Conservation (phyloP, 2,888 invertebrate species). For the Hydraecia micacea region DNA sequence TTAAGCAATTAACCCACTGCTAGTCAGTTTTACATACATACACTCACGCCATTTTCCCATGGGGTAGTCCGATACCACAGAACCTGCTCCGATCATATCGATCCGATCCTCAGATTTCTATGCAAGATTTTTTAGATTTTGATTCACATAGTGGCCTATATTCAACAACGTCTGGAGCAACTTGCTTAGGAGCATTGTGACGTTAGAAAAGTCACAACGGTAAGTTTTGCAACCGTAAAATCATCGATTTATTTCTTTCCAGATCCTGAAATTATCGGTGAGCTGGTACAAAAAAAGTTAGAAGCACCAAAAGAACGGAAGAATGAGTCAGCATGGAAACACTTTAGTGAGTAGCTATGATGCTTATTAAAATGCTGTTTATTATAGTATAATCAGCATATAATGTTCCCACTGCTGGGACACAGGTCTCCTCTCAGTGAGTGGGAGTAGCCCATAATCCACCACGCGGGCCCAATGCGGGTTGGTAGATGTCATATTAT, state of each 20-base stretch:
- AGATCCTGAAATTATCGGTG: slow-evolving; percentile 68
- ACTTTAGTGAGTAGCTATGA: slow-evolving; percentile 72
- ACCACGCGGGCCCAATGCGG: too few species aligned
- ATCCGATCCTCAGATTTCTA: background rate
- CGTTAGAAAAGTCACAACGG: background rate
- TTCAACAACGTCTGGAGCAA: background rate
- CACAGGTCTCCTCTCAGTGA: too few species aligned
- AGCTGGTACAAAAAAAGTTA: slow-evolving; percentile 66
- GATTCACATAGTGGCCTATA: background rate
- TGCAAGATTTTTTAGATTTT: background rate
- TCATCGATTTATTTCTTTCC: background rate
- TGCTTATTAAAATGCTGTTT: background rate
- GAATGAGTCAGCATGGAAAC: slow-evolving; percentile 73
- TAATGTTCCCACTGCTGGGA: too few species aligned
- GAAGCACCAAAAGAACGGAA: slow-evolving; percentile 45
- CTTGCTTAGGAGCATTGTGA: background rate
- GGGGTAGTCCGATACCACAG: background rate
- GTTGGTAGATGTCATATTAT: too few species aligned
- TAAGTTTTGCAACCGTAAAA: background rate
- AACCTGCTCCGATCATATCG: background rate
- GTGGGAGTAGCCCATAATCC: too few species aligned
- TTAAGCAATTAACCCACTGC: too few species aligned
- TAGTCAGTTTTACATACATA: too few species aligned
- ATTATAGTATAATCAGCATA: background rate
- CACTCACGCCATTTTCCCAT: too few species aligned